Conservation (phyloP, 2,113 vertebrate species). For the Calyptommatus sinebrachiatus region DNA sequence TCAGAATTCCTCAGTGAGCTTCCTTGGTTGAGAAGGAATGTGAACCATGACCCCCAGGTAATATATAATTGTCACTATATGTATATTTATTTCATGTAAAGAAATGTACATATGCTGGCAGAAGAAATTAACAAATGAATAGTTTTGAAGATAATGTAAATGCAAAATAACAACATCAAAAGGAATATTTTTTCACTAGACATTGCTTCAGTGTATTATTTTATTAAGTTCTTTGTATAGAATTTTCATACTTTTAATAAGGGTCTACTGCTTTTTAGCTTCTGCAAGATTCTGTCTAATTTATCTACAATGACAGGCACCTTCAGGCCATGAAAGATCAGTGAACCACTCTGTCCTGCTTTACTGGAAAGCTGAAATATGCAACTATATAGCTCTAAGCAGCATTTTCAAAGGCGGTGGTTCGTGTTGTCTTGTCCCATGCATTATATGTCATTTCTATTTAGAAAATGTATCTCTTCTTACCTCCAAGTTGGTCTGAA, state of each 20-base stretch:
- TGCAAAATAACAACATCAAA: neutral
- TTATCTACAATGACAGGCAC: conserved; percentile 29
- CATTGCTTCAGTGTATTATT: neutral
- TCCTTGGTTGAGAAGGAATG: too few relatives aligned
- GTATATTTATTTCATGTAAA: neutral
- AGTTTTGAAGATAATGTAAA: neutral
- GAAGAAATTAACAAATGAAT: neutral
- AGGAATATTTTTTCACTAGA: neutral
- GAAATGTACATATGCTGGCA: neutral
- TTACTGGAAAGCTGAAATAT: conserved; percentile 26
- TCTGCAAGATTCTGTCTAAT: neutral
- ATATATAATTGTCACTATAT: too few relatives aligned
- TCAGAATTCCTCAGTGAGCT: too few relatives aligned
- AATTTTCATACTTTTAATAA: conserved; percentile 15
- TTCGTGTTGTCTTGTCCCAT: conserved; percentile 11
- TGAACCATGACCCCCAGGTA: too few relatives aligned
- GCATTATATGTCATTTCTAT: neutral
- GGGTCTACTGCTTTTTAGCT: neutral
- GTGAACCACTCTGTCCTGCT: conserved; percentile 25
- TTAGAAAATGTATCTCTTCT: neutral
- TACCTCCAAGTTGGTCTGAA: conserved; percentile 19
- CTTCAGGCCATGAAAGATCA: conserved; percentile 33
- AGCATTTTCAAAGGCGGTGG: neutral
- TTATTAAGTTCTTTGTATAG: neutral
- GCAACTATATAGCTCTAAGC: conserved; percentile 3